Conservation (phyloP, 2,888 invertebrate genomes). For the Heliothis peltigera region DNA sequence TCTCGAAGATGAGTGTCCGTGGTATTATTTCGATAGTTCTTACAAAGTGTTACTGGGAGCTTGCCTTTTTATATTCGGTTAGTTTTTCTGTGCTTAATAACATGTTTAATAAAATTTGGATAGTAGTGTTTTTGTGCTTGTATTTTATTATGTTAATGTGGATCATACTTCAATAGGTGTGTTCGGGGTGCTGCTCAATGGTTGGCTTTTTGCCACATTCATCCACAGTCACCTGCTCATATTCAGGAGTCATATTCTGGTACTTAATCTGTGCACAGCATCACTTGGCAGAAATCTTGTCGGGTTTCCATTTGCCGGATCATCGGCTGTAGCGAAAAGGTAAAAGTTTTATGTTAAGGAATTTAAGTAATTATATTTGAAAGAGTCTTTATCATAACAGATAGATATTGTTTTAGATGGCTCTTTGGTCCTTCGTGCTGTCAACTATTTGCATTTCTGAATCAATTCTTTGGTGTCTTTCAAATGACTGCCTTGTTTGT, state of each 20-base stretch:
- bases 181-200: constrained; percentile 89
- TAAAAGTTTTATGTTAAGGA: constrained; percentile 53
- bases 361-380: background rate
- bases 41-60: constrained; percentile 88
- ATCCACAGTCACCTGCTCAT: constrained; percentile 88
- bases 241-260: constrained; percentile 87
- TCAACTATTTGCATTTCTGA: constrained; percentile 88
- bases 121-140: constrained; percentile 21
- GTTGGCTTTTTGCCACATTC: constrained; percentile 89
- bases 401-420: constrained; percentile 83
- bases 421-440: constrained; percentile 88
- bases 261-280: constrained; percentile 88
- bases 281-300: constrained; percentile 88
- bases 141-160: constrained; percentile 42
- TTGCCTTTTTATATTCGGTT: constrained; percentile 88
- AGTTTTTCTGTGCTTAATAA: too few species aligned
- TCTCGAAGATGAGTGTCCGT: constrained; percentile 86
- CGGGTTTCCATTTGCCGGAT: constrained; percentile 88
- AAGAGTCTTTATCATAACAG: background rate
- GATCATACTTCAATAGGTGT: constrained; percentile 78
- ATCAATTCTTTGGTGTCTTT: constrained; percentile 88
- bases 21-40: constrained; percentile 89
- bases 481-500: constrained; percentile 87
- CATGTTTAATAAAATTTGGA: constrained; percentile 27
- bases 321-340: constrained; percentile 89